phyloP scores from a whole-genome alignment of 2,888 invertebrate species.

The Hylaea fasciaria region DNA sequence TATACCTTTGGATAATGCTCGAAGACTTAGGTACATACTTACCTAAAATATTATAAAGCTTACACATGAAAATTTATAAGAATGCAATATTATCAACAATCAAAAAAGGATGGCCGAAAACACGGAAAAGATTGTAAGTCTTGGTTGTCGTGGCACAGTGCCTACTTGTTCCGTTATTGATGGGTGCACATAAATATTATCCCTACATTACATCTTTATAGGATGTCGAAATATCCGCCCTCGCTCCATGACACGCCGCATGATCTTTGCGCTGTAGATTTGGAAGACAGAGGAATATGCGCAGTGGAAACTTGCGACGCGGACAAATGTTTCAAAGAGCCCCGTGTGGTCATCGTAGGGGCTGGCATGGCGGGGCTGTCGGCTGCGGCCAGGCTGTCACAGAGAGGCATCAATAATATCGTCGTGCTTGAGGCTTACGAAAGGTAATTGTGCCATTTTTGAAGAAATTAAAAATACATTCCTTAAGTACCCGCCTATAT shows the following conservation, averaged over 20 bases:
- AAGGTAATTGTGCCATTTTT: too few relatives aligned
- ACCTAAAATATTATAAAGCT: neutral
- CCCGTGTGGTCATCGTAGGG: conserved; percentile 89
- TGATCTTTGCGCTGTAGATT: conserved; percentile 60
- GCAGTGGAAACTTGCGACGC: conserved; percentile 65
- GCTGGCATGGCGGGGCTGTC: conserved; percentile 93
- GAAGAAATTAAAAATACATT: too few relatives aligned
- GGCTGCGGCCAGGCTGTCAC: conserved; percentile 88
- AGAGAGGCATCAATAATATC: conserved; percentile 89
- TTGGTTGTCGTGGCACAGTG: conserved; percentile 52
- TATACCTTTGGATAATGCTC: too few relatives aligned
- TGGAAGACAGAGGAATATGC: conserved; percentile 68
- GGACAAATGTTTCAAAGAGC: conserved; percentile 74
- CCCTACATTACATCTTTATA: conserved; percentile 41
- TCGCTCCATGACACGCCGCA: too few relatives aligned
- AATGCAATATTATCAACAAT: conserved; percentile 37
- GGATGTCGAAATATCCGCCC: conserved; percentile 54
- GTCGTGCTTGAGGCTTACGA: conserved; percentile 91
- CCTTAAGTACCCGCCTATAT: too few relatives aligned
- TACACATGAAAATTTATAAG: conserved; percentile 40
- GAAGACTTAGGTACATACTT: too few relatives aligned
- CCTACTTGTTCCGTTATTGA: conserved; percentile 36
- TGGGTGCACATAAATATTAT: conserved; percentile 35
- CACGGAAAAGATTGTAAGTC: conserved; percentile 45
- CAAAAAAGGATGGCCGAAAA: conserved; percentile 52